phyloP scores from a whole-genome alignment of 2,797 vertebrate genomes.

The Takifugu ocellatus region DNA sequence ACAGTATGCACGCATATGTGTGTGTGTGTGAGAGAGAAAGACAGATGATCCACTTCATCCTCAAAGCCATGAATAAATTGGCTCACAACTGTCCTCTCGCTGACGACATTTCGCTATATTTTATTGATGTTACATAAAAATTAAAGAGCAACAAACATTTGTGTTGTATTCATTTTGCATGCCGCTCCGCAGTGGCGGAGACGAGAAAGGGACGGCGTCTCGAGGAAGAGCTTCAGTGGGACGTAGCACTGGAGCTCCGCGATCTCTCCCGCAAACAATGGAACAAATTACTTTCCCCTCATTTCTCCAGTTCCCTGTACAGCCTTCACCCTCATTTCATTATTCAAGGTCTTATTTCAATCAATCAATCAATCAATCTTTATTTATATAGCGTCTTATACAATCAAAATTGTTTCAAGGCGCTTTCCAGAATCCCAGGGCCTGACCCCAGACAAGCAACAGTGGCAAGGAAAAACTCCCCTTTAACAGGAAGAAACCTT shows the following conservation, averaged over 20 bases:
- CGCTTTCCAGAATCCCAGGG: no score
- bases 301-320: constrained; percentile 8
- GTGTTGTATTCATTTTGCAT: constrained; percentile 64
- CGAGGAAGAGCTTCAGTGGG: constrained; percentile 36
- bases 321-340: constrained; percentile 1
- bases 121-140: constrained; percentile 75
- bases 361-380: no score
- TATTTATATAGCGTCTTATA: no score
- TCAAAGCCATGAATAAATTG: constrained; percentile 68
- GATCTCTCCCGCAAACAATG: constrained; percentile 22
- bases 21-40: background rate
- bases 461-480: no score
- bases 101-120: constrained; percentile 64
- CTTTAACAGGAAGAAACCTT: no score
- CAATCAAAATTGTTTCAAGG: no score
- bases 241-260: constrained; percentile 40
- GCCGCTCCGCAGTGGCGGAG: constrained; percentile 24
- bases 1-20: background rate
- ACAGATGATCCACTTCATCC: constrained; percentile 53
- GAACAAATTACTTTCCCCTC: constrained; percentile 23
- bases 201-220: constrained; percentile 22
- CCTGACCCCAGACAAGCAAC: no score
- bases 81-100: constrained; percentile 63
- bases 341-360: background rate
- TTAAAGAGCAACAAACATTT: constrained; percentile 73